Conservation (phyloP, 2,888 invertebrate species). For the Alsophila aescularia region DNA sequence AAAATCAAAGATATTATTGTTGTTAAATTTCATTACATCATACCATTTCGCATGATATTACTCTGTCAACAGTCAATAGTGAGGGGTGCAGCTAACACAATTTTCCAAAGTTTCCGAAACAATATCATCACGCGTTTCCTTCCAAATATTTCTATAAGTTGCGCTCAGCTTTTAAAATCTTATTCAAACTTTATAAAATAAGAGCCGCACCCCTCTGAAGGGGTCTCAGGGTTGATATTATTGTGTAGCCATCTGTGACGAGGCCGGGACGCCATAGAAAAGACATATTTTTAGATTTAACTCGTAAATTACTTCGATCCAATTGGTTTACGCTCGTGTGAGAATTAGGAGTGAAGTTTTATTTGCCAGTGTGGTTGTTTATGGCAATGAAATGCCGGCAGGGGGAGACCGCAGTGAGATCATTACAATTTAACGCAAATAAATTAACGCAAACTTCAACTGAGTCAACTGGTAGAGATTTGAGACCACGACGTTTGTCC, state of each 20-base stretch:
- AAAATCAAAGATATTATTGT: too few species aligned
- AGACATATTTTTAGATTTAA: slow-evolving; percentile 84
- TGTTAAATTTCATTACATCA: neutral
- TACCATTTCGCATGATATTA: neutral
- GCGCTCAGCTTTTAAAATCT: slow-evolving; percentile 78
- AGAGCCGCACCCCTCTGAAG: slow-evolving; percentile 71
- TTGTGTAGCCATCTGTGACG: slow-evolving; percentile 84
- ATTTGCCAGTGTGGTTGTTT: slow-evolving; percentile 74
- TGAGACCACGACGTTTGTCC: neutral
- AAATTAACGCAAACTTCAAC: slow-evolving; percentile 11
- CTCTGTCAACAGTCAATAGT: slow-evolving; percentile 27
- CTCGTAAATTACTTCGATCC: slow-evolving; percentile 81
- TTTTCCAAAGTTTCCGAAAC: slow-evolving; percentile 55
- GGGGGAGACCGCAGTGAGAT: slow-evolving; percentile 25
- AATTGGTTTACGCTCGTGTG: slow-evolving; percentile 82
- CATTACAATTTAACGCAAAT: slow-evolving; percentile 25
- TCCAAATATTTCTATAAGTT: slow-evolving; percentile 62
- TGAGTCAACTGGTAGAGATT: neutral
- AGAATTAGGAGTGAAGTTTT: slow-evolving; percentile 74
- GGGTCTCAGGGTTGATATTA: slow-evolving; percentile 70
- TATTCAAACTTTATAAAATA: slow-evolving; percentile 84
- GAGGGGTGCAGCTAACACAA: slow-evolving; percentile 34
- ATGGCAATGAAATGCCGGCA: slow-evolving; percentile 42
- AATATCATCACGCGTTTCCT: slow-evolving; percentile 55
- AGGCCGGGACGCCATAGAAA: slow-evolving; percentile 71